Conservation (phyloP, 2,888 invertebrate species). For the Xylota segnis region DNA sequence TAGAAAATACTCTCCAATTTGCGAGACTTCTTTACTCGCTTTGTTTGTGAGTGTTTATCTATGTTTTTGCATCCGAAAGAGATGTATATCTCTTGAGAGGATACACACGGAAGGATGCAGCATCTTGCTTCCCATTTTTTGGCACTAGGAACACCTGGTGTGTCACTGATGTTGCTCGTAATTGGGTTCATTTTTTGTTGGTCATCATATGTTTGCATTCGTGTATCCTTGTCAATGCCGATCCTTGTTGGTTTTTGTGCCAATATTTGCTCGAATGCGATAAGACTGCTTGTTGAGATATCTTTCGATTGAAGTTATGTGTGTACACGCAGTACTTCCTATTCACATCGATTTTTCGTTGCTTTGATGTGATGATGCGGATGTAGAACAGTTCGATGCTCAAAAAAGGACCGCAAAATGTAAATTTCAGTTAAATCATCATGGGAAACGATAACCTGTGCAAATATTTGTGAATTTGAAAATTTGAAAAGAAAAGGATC, state of each 20-base stretch:
- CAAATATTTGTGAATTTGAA: conserved; percentile 61
- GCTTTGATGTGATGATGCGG: conserved; percentile 53
- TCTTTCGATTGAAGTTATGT: conserved; percentile 40
- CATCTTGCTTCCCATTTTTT: conserved; percentile 57
- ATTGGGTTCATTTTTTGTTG: conserved; percentile 1
- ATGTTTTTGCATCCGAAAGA: conserved; percentile 55
- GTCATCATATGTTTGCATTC: conserved; percentile 42
- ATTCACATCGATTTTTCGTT: conserved; percentile 47
- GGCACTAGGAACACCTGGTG: conserved; percentile 65
- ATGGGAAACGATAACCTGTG: conserved; percentile 64
- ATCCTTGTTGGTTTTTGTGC: conserved; percentile 72
- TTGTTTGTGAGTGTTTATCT: conserved; percentile 24
- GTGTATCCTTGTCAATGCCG: conserved; percentile 41
- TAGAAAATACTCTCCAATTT: conserved; percentile 51
- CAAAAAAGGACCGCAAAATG: conserved; percentile 32
- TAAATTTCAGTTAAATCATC: conserved; percentile 18
- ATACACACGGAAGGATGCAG: conserved; percentile 65
- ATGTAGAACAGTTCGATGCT: conserved; percentile 57
- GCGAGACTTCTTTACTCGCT: conserved; percentile 9
- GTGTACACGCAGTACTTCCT: conserved; percentile 28
- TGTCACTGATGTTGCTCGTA: conserved; percentile 51
- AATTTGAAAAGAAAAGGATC: conserved; percentile 60
- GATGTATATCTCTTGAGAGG: conserved; percentile 42
- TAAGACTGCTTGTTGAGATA: conserved; percentile 41
- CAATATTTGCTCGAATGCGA: conserved; percentile 69